Conservation (phyloP, 2,797 vertebrate genomes). For the Peromyscus nudipes region DNA sequence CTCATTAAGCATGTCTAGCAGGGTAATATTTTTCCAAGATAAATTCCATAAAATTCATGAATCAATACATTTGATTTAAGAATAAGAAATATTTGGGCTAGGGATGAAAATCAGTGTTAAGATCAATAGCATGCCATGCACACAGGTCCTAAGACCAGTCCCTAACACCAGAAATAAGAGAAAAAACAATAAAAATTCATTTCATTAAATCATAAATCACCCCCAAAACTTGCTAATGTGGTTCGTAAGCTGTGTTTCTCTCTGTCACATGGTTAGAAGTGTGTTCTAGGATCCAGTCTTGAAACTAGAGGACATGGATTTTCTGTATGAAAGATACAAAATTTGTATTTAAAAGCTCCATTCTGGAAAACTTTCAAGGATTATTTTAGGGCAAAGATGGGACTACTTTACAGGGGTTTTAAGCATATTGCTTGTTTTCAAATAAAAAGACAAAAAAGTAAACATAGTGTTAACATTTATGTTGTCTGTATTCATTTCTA, state of each 20-base stretch:
- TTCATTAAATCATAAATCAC: slow-evolving; percentile 21
- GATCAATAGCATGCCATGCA: background rate
- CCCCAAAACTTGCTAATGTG: background rate
- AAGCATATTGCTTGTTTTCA: slow-evolving; percentile 15
- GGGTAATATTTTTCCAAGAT: slow-evolving; percentile 36
- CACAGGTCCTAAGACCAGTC: background rate
- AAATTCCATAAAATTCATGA: slow-evolving; percentile 30
- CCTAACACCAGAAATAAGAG: background rate
- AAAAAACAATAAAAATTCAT: background rate
- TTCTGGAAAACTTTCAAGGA: background rate
- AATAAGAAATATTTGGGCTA: background rate
- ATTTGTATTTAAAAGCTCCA: background rate
- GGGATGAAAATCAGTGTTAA: background rate
- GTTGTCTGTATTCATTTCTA: background rate
- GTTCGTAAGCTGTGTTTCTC: background rate
- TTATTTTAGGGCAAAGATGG: background rate
- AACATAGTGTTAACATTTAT: background rate
- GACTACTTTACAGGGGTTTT: background rate
- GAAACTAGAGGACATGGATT: background rate
- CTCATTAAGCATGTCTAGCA: background rate
- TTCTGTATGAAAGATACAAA: background rate
- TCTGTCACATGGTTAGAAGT: background rate
- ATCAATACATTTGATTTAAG: slow-evolving; percentile 3
- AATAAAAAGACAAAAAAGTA: background rate
- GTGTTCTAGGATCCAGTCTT: background rate